Conservation (phyloP, 1,140 invertebrate genomes). For the Drosophila simulans region DNA sequence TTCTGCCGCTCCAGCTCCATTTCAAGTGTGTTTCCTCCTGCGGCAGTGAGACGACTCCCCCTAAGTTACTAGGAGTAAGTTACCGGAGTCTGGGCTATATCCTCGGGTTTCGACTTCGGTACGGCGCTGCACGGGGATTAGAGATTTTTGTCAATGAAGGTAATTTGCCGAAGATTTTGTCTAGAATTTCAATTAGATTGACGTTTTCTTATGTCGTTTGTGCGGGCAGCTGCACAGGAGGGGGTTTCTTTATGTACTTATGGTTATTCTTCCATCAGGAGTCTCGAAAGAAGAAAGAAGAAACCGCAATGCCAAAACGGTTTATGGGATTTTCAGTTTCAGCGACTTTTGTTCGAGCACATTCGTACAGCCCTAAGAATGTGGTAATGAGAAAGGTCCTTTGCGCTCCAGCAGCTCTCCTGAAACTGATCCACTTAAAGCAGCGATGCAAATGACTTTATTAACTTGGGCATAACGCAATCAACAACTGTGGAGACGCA, state of each 20-base stretch:
- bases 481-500: constrained; percentile 58
- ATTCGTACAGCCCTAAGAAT: neutral
- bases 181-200: constrained; percentile 84
- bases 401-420: neutral
- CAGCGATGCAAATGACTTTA: constrained; percentile 80
- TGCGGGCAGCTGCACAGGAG: neutral
- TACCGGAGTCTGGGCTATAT: constrained; percentile 23
- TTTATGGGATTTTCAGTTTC: constrained; percentile 45
- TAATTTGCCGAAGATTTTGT: constrained; percentile 84
- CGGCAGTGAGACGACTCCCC: constrained; percentile 1
- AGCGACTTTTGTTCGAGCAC: constrained; percentile 3
- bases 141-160: constrained; percentile 84
- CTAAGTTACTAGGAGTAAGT: constrained; percentile 44
- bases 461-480: constrained; percentile 75
- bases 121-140: constrained; percentile 61
- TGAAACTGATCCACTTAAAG: constrained; percentile 64
- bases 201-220: constrained; percentile 51
- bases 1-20: constrained; percentile 14
- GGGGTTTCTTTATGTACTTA: constrained; percentile 1
- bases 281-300: constrained; percentile 3
- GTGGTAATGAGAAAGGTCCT: constrained; percentile 5
- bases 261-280: constrained; percentile 16
- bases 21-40: constrained; percentile 51
- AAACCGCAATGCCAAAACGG: constrained; percentile 24
- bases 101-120: constrained; percentile 49